These are phyloP conservation scores for Acanthisitta chloris DNA, from an alignment of 2,113 vertebrate genomes.

Conservation along the genomic window DNA sequence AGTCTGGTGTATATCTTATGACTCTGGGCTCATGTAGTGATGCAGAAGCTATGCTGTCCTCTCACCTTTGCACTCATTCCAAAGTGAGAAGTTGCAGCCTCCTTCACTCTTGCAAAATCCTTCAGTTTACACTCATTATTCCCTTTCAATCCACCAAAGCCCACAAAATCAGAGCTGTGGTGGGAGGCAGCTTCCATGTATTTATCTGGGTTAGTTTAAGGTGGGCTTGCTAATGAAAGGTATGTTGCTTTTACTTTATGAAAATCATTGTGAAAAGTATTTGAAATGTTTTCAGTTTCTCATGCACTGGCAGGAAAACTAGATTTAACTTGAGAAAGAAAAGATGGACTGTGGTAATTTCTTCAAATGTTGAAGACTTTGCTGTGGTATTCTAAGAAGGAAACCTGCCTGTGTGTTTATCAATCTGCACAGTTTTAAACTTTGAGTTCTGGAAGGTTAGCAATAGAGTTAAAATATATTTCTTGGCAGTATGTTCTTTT, in stretches of 20 bases:
- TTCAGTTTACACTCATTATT: neutral
- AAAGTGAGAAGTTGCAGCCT: neutral
- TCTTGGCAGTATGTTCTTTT: neutral
- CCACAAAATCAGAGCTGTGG: neutral
- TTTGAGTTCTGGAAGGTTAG: neutral
- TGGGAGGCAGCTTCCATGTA: rapidly evolving
- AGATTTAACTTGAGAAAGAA: neutral
- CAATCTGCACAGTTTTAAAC: neutral
- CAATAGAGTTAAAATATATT: conserved; percentile 1
- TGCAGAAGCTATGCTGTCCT: rapidly evolving
- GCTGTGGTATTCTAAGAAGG: neutral
- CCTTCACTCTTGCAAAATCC: neutral
- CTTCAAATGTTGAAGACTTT: neutral
- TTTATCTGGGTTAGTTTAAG: neutral
- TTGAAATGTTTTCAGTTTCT: neutral
- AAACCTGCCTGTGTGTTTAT: neutral
- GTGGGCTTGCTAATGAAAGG: neutral
- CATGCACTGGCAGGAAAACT: neutral
- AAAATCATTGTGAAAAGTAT: neutral
- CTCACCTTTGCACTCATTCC: neutral
- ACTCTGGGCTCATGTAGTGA: neutral
- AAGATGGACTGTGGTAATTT: neutral
- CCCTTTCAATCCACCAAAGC: neutral
- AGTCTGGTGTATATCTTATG: rapidly evolving
- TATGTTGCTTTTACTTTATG: neutral